Evolutionary conservation across 2,113 vertebrate genomes (phyloP).

Genomic region (Mastomys coucha): DNA sequence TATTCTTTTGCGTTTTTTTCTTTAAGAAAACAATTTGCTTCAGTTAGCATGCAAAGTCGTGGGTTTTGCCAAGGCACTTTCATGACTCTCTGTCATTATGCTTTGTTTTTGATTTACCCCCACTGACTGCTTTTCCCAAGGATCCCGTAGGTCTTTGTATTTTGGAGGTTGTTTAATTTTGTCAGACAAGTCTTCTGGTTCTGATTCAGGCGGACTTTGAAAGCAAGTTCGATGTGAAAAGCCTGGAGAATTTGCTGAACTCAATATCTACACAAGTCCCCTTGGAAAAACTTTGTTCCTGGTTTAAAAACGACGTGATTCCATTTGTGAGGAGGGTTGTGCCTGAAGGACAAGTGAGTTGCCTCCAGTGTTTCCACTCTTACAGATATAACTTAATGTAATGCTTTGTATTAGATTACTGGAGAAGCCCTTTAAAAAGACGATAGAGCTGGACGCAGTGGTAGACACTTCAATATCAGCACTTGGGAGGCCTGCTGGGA

Average conservation of each 20-base stretch:
- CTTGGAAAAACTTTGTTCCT: constrained; percentile 90
- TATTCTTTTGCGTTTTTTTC: not conserved
- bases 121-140: not conserved
- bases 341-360: constrained; percentile 92
- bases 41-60: not conserved
- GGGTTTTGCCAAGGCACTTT: not conserved
- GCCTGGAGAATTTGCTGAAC: constrained; percentile 90
- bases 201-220: constrained; percentile 92
- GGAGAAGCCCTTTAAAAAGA: not conserved
- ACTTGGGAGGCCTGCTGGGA: not conserved
- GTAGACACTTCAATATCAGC: too few relatives aligned
- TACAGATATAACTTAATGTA: not conserved
- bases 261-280: constrained; percentile 89
- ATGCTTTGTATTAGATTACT: not conserved
- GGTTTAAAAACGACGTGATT: constrained; percentile 94
- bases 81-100: too few relatives aligned
- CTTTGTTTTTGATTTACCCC: not conserved
- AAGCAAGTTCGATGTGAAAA: constrained; percentile 88
- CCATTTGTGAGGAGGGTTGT: constrained; percentile 92
- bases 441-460: not conserved
- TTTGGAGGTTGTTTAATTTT: not conserved
- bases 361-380: not conserved
- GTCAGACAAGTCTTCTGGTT: constrained; percentile 36
- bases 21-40: not conserved
- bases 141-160: not conserved